Conservation (phyloP, 1,140 invertebrate species). For the Scaptodrosophila lebanonensis region DNA sequence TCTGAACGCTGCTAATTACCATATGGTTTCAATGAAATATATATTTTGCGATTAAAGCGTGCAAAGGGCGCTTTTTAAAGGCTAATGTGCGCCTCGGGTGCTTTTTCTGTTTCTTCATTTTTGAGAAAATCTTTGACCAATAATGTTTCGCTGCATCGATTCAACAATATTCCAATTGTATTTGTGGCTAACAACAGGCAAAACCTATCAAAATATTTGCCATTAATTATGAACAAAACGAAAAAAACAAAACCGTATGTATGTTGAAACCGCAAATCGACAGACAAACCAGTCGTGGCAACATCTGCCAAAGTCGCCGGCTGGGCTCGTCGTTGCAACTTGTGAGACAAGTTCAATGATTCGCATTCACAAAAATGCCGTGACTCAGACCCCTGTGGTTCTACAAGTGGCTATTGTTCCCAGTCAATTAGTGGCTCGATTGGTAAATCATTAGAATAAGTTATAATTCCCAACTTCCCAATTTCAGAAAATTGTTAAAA, state of each 20-base stretch:
- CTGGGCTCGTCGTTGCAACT: constrained; percentile 44
- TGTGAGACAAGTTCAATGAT: constrained; percentile 67
- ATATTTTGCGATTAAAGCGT: constrained; percentile 27
- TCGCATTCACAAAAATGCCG: constrained; percentile 36
- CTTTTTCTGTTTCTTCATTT: neutral
- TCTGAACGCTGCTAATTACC: constrained; percentile 49
- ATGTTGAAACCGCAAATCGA: constrained; percentile 65
- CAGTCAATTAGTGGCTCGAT: neutral
- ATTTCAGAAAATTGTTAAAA: too few relatives aligned
- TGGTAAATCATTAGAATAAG: neutral
- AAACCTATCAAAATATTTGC: constrained; percentile 66
- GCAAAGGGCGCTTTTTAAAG: constrained; percentile 39
- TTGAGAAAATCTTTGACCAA: constrained; percentile 7
- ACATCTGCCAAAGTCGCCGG: constrained; percentile 39
- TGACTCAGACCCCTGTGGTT: constrained; percentile 45
- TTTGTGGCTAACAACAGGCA: constrained; percentile 18
- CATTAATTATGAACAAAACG: constrained; percentile 75
- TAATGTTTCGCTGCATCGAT: constrained; percentile 17
- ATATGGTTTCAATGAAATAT: constrained; percentile 27
- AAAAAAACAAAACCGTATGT: too few relatives aligned
- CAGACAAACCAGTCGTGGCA: constrained; percentile 36
- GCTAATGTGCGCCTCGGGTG: constrained; percentile 32
- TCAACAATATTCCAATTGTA: constrained; percentile 68
- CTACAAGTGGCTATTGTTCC: too few relatives aligned
- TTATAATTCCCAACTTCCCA: too few relatives aligned